Evolutionary conservation across 2,888 invertebrate genomes (phyloP).

Genomic region (Agriopis leucophaearia): DNA sequence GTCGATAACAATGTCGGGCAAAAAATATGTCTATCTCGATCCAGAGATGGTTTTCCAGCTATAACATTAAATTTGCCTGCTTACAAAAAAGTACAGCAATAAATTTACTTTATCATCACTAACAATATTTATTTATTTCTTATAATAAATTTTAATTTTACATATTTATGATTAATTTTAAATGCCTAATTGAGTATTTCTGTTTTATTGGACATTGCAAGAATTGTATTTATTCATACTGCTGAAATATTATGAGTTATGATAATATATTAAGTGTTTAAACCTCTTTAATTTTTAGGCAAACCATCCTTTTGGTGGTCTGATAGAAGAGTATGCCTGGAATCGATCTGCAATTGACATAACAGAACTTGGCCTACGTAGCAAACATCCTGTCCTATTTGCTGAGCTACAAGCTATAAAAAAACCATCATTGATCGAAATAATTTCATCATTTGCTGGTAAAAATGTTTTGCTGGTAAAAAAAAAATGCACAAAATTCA

Average conservation of each 20-base stretch:
- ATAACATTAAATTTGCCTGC: conserved; percentile 42
- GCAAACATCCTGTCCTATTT: conserved; percentile 13
- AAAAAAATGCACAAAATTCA: not conserved
- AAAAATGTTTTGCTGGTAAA: no score
- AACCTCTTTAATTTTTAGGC: conserved; percentile 27
- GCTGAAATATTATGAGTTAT: no score
- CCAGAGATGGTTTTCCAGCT: conserved; percentile 46
- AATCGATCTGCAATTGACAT: conserved; percentile 26
- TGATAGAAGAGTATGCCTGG: conserved; percentile 26
- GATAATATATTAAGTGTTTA: not conserved
- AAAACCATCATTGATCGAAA: conserved; percentile 18
- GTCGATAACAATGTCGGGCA: conserved; percentile 41
- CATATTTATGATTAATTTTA: no score
- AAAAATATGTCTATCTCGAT: conserved; percentile 44
- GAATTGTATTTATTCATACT: not conserved
- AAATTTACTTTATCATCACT: not conserved
- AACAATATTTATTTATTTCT: no score
- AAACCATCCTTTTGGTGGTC: conserved; percentile 40
- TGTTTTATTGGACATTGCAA: not conserved
- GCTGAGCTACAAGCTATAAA: conserved; percentile 21
- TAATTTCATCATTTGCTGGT: conserved; percentile 29
- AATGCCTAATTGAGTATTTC: no score
- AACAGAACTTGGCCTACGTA: conserved; percentile 23
- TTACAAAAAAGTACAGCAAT: conserved; percentile 20
- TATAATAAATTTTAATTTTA: no score